A percentile compares a stretch with the other conserved stretches of the same genome.
Evolutionary conservation across 2,797 vertebrate species (phyloP).

Genomic region (Tinamus major): DNA sequence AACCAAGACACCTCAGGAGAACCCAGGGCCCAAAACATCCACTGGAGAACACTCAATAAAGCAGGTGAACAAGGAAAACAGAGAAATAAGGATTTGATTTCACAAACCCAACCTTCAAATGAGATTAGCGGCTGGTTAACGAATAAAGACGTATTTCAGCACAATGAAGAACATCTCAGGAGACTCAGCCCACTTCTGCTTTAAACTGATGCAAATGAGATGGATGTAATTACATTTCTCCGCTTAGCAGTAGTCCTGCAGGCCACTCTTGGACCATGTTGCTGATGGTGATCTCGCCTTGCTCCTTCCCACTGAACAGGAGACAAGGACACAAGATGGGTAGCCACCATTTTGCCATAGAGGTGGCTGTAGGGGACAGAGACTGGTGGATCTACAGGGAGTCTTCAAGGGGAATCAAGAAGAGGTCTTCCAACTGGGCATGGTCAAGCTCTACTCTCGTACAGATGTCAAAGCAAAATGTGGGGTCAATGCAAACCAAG

Average conservation of each 20-base stretch:
- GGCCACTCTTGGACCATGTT: background rate
- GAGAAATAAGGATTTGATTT: background rate
- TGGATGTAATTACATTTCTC: conserved; percentile 26
- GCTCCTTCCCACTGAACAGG: background rate
- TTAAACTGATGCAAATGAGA: background rate
- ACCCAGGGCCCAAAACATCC: background rate
- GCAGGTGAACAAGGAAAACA: background rate
- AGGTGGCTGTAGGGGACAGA: background rate
- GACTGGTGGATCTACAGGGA: background rate
- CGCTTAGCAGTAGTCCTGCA: fast-evolving
- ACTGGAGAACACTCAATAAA: background rate
- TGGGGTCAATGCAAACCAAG: background rate
- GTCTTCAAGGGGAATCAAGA: background rate
- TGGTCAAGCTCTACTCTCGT: background rate
- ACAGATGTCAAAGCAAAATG: background rate
- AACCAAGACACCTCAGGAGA: background rate
- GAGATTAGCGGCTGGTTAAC: conserved; percentile 60
- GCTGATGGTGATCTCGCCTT: background rate
- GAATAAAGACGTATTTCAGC: conserved; percentile 51
- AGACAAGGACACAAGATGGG: background rate
- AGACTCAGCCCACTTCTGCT: conserved; percentile 10
- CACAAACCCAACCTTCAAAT: conserved; percentile 36
- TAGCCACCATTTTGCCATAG: fast-evolving
- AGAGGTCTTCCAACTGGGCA: background rate
- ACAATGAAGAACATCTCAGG: conserved; percentile 20